Percentiles rank a stretch among this genome's conserved stretches.
Evolutionary conservation across 2,888 invertebrate species (phyloP).

Genomic region (Hybos culiciformis): DNA sequence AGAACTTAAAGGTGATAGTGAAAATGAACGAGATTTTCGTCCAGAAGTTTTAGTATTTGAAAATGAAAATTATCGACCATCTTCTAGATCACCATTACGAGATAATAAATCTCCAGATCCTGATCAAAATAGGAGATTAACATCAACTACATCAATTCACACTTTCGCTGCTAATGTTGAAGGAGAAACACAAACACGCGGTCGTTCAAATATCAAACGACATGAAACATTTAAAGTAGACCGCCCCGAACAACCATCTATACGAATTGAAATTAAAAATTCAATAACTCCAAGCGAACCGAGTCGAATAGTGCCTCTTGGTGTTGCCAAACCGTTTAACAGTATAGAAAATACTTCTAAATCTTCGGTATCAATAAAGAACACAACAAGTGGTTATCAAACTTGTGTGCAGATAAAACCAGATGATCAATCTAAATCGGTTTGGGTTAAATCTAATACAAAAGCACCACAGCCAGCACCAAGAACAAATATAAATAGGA

Average conservation of each 20-base stretch:
- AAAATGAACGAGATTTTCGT: conserved; percentile 19
- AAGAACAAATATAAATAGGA: conserved; percentile 12
- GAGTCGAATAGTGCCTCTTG: conserved; percentile 30
- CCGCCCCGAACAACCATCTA: conserved; percentile 19
- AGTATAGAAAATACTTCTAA: background rate
- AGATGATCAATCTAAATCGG: conserved; percentile 15
- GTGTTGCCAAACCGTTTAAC: conserved; percentile 29
- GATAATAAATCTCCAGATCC: conserved; percentile 16
- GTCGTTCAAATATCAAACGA: conserved; percentile 10
- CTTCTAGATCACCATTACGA: conserved; percentile 29
- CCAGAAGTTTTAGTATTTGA: conserved; percentile 26
- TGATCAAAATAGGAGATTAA: conserved; percentile 16
- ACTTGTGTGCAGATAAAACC: conserved; percentile 29
- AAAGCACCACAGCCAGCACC: conserved; percentile 7
- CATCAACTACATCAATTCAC: too few relatives aligned
- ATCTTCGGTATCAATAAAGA: too few relatives aligned
- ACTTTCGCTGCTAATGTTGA: too few relatives aligned
- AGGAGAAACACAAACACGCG: conserved; percentile 19
- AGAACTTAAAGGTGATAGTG: background rate
- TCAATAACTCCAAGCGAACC: conserved; percentile 31
- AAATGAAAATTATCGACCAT: conserved; percentile 31
- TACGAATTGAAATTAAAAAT: conserved; percentile 33
- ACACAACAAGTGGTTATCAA: conserved; percentile 25
- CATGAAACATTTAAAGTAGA: conserved; percentile 18
- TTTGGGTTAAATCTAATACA: conserved; percentile 1